Evolutionary conservation across 1,140 invertebrate species (phyloP).

Genomic region (Zaprionus ghesquierei): DNA sequence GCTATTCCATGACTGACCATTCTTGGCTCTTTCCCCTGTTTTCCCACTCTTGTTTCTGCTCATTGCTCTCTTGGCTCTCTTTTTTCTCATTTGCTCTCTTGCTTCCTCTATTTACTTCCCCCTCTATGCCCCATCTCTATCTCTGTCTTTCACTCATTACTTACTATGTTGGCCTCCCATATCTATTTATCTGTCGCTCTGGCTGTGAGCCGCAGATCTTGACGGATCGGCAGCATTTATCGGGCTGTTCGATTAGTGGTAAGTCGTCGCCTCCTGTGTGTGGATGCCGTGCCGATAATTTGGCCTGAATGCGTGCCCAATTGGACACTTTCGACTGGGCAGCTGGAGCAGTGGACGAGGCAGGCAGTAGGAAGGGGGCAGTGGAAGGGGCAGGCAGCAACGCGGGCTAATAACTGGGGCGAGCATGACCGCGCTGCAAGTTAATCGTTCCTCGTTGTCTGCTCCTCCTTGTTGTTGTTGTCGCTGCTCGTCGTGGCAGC

Average conservation of each 20-base stretch:
- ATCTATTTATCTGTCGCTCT: neutral
- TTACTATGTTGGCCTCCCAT: too few species aligned
- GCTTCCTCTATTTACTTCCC: too few species aligned
- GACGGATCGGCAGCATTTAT: conserved; percentile 37
- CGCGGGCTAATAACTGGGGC: conserved; percentile 38
- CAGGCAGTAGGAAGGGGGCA: neutral
- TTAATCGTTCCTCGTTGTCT: conserved; percentile 43
- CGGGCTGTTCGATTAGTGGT: conserved; percentile 32
- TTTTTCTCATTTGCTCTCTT: too few species aligned
- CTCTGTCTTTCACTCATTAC: too few species aligned
- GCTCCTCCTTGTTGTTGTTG: conserved; percentile 36
- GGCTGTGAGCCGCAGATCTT: conserved; percentile 25
- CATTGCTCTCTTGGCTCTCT: too few species aligned
- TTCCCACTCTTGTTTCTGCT: too few species aligned
- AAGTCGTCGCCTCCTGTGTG: conserved; percentile 50
- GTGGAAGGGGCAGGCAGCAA: neutral
- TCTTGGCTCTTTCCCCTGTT: too few species aligned
- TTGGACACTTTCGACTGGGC: conserved; percentile 13
- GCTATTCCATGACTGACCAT: too few species aligned
- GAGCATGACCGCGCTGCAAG: conserved; percentile 11
- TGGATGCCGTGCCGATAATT: conserved; percentile 53
- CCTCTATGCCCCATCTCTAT: too few species aligned
- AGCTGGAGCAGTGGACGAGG: neutral
- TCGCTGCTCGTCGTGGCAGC: conserved; percentile 28
- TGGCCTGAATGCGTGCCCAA: conserved; percentile 70